Evolutionary conservation across 2,888 invertebrate species (phyloP).

Genomic region (Amblyjoppa fuscipennis): DNA sequence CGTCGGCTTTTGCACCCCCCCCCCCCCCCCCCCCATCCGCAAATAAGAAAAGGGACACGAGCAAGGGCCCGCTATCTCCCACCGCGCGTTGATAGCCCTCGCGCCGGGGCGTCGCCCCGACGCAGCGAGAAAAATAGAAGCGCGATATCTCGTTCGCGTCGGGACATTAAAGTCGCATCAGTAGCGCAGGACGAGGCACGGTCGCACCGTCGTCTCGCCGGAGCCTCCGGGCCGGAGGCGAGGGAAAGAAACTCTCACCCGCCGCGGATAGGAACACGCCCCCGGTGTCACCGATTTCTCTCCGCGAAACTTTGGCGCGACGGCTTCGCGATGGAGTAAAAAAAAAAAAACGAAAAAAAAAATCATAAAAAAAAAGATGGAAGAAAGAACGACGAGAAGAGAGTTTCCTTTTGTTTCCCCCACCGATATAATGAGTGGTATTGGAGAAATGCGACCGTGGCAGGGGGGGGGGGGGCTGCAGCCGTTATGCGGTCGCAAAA

Average conservation of each 20-base stretch:
- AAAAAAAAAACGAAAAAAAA: slow-evolving; percentile 12
- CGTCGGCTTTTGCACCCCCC: not conserved
- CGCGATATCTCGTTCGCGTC: slow-evolving; percentile 56
- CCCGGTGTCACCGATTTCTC: slow-evolving; percentile 35
- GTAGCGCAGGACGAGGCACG: slow-evolving; percentile 35
- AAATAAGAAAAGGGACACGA: not conserved
- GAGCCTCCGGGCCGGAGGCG: slow-evolving; percentile 21
- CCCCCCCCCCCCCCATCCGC: not conserved
- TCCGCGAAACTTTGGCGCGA: slow-evolving; percentile 29
- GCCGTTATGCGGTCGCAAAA: slow-evolving; percentile 18
- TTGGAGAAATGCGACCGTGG: slow-evolving; percentile 11
- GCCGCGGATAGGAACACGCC: slow-evolving; percentile 21
- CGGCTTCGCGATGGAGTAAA: slow-evolving; percentile 30
- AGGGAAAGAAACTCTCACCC: not conserved
- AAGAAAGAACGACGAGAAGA: not conserved
- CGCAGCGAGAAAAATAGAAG: slow-evolving; percentile 32
- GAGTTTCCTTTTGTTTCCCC: slow-evolving; percentile 32
- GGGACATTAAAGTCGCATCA: slow-evolving; percentile 68
- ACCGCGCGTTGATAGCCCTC: slow-evolving; percentile 53
- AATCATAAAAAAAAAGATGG: not conserved
- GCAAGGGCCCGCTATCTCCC: slow-evolving; percentile 41
- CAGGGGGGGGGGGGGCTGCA: not conserved
- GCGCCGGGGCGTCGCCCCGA: slow-evolving; percentile 36
- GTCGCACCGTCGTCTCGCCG: slow-evolving; percentile 45
- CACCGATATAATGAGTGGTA: slow-evolving; percentile 16